Evolutionary conservation across 1,140 invertebrate genomes (phyloP).

Genomic region (Stratiolaelaps scimitus): DNA sequence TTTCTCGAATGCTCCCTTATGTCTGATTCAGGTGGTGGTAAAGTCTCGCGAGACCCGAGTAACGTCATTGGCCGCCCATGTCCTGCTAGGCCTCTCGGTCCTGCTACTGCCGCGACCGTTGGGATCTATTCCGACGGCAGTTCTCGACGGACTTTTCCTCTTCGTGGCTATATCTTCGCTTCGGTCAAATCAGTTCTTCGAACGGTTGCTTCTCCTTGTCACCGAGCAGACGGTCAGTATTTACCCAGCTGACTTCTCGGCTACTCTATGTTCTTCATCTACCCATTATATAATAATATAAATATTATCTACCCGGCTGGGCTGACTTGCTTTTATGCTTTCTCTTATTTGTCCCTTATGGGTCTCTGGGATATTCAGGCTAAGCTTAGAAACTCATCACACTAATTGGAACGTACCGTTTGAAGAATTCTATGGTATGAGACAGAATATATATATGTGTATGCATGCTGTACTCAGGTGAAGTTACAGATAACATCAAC

Average conservation of each 20-base stretch:
- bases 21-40: neutral
- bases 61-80: neutral
- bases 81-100: constrained; percentile 6
- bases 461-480: no score
- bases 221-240: neutral
- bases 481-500: no score
- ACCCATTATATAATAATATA: no score
- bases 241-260: no score
- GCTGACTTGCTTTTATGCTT: neutral
- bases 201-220: neutral
- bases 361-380: no score
- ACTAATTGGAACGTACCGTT: no score
- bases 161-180: constrained; percentile 19
- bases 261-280: neutral
- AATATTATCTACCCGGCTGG: no score
- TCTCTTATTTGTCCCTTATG: no score
- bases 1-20: no score
- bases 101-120: neutral
- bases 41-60: constrained; percentile 17
- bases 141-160: constrained; percentile 19
- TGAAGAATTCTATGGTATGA: no score
- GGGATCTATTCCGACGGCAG: constrained; percentile 13
- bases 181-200: constrained; percentile 10
- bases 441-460: no score
- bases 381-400: no score